Evolutionary conservation across 2,797 vertebrate species (phyloP).

Genomic region (Dermochelys coriacea): DNA sequence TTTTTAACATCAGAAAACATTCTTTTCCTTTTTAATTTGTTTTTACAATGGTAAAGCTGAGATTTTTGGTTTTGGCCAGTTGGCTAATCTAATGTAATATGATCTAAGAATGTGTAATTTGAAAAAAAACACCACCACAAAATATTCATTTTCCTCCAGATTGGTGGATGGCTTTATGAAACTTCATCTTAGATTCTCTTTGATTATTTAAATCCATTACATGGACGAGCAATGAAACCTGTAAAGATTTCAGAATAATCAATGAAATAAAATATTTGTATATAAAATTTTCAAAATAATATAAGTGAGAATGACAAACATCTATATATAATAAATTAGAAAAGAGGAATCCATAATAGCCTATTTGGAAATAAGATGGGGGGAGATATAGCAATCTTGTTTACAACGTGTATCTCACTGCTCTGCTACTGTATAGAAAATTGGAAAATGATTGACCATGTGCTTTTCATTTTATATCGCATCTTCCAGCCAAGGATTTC

Average conservation of each 20-base stretch:
- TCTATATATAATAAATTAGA: not conserved
- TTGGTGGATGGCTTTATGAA: not conserved
- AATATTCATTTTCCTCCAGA: not conserved
- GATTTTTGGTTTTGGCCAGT: not conserved
- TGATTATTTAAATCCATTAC: not conserved
- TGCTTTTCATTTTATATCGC: not conserved
- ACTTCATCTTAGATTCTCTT: not conserved
- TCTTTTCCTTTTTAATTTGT: constrained; percentile 11
- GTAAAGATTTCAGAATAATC: not conserved
- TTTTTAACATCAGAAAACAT: constrained; percentile 48
- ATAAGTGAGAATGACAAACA: not conserved
- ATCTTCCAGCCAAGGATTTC: not conserved
- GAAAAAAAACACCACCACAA: constrained; percentile 25
- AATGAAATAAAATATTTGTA: not conserved
- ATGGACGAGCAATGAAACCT: not conserved
- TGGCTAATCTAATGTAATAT: constrained; percentile 27
- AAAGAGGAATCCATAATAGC: not conserved
- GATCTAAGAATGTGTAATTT: not conserved
- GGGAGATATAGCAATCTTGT: not conserved
- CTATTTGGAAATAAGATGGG: not conserved
- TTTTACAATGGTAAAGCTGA: not conserved
- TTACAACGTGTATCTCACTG: not conserved
- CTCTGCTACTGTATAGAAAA: not conserved
- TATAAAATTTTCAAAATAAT: not conserved
- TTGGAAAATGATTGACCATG: not conserved